These are phyloP conservation scores for Phenganax stokvisi DNA, from an alignment of 92 coral and sea anemone genomes.

Conservation along the genomic window DNA sequence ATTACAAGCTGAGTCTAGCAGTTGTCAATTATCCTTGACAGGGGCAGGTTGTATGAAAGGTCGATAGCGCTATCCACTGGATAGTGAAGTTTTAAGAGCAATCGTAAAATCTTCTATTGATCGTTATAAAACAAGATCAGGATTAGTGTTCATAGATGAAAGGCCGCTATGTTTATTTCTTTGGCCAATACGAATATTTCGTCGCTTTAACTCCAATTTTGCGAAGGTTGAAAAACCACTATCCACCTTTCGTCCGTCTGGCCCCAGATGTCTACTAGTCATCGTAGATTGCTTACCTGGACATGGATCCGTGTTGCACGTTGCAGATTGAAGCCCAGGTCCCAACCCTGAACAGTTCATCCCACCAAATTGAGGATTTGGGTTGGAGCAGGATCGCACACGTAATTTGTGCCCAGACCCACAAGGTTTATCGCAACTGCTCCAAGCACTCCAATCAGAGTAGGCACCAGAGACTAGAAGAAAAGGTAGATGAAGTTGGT, in stretches of 20 bases:
- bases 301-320: slow-evolving; percentile 65
- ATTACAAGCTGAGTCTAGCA: no score
- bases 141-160: no score
- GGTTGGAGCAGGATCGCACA: slow-evolving; percentile 92
- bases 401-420: slow-evolving; percentile 91
- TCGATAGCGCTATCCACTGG: no score
- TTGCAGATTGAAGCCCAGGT: slow-evolving; percentile 59
- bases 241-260: background rate
- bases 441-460: slow-evolving; percentile 95
- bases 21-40: no score
- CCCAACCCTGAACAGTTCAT: slow-evolving; percentile 70
- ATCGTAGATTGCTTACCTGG: slow-evolving; percentile 11
- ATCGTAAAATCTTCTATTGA: no score
- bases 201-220: no score
- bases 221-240: no score
- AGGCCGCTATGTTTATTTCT: no score
- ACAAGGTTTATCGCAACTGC: slow-evolving; percentile 92
- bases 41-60: no score
- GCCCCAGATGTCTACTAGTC: background rate
- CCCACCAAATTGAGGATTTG: slow-evolving; percentile 91
- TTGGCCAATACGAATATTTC: no score
- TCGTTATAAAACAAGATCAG: no score
- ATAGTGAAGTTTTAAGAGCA: no score
- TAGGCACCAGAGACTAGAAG: slow-evolving; percentile 69
- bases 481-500: background rate